Base-by-base conservation (phyloP, 1,140 invertebrate genomes). In the Drosophila melanica region DNA sequence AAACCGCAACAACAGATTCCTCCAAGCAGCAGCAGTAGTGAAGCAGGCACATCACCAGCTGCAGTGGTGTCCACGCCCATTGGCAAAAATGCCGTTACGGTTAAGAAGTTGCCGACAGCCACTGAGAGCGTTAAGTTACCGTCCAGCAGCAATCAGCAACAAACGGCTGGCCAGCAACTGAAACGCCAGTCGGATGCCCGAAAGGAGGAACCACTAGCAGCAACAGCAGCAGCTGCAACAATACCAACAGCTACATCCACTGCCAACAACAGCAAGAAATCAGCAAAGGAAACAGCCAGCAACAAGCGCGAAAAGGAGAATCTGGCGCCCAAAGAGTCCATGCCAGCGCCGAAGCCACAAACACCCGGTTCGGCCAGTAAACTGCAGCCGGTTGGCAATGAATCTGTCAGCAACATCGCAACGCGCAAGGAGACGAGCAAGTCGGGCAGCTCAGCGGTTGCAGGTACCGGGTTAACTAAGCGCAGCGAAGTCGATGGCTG, bases 401-500 rank as follows among this genome's bases (percentile, higher is more conserved):
- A 90, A 12, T 79, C 75, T 2, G 67, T 66, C 0, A 74, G 55
- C 47, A 85, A 85, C 18, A 85, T 90, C 59, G 48, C 58, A 20
- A 54, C 42, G 23, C 57, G 51, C 20, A 72, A 50, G 33, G 45
- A 84, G 48, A 10, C 8, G 60, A 7, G 5, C 62, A 58, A 53
- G 27, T 20, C 67, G 7, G 58, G 53, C 51, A 65, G 41, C 14
- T 14, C 55, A 37, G 12, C 16, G 16, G 20, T 69, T 44, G 27
- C 75, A 35, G 30, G 33, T 11, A 10, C 16, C 14, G 12, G 23
- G 20, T 68, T 41, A 27, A n/a, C 23, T 2, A 92, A 91, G 27
- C 81, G 90, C 12, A 80, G 97, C 54, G 98, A 99, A 79, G 79
- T 89, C 1, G 98, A 99, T 91, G 98, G 98, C 7, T 99, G 98